These are phyloP conservation scores for Dolichoris vasculosae DNA, from an alignment of 1,140 invertebrate species.

Conservation along the genomic window DNA sequence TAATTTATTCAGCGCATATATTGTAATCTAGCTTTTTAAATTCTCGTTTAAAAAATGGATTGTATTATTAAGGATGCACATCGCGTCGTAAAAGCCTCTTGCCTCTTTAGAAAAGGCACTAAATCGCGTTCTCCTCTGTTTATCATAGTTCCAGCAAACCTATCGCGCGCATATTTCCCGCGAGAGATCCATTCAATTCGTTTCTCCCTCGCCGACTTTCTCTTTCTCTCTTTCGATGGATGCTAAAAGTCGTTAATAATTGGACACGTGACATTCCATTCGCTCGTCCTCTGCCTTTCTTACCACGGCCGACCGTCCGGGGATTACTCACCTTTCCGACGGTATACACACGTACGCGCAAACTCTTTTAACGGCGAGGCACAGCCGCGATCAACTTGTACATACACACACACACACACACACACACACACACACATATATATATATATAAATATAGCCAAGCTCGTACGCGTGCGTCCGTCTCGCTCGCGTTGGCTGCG, in stretches of 20 bases:
- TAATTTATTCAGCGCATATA: no score
- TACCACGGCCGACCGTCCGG: background rate
- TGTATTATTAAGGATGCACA: background rate
- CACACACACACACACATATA: background rate
- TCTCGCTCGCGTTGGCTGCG: no score
- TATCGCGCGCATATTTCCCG: background rate
- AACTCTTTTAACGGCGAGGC: background rate
- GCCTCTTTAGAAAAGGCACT: background rate
- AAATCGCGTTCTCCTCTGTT: constrained; percentile 2
- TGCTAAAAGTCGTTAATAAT: constrained; percentile 49
- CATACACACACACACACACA: background rate
- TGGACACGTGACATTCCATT: constrained; percentile 43
- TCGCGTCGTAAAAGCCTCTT: background rate
- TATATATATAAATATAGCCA: no score
- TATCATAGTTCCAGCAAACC: background rate
- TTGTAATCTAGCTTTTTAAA: no score
- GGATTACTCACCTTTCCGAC: constrained; percentile 25
- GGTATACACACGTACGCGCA: no score
- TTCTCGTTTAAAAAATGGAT: background rate
- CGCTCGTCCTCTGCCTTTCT: constrained; percentile 7
- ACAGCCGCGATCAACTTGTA: background rate
- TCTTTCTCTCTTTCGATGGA: background rate
- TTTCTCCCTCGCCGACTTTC: background rate
- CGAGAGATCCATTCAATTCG: background rate
- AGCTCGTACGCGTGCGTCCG: no score